Evolutionary conservation across 92 coral and sea anemone species (phyloP).

Genomic region (Pocillopora meandrina): DNA sequence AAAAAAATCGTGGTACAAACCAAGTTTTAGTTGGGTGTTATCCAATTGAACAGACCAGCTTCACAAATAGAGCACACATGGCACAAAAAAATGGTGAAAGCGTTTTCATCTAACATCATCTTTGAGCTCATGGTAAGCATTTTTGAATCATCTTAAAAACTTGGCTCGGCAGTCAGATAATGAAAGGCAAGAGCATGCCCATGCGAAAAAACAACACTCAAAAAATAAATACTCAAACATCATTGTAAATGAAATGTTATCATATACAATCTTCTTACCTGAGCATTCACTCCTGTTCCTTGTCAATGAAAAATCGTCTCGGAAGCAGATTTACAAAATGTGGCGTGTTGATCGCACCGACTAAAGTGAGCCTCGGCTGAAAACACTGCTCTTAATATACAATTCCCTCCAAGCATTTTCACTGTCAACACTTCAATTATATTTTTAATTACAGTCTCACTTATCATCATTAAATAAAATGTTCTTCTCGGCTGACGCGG

Average conservation of each 20-base stretch:
- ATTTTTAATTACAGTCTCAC: constrained; percentile 14
- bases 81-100: no score
- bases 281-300: neutral
- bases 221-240: neutral
- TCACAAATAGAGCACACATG: no score
- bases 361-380: neutral
- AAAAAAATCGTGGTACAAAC: no score
- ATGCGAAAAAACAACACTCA: neutral
- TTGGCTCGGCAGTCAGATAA: no score
- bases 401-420: constrained; percentile 1
- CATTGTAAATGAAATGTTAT: neutral
- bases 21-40: no score
- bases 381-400: neutral
- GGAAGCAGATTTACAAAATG: neutral
- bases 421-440: constrained; percentile 39
- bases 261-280: neutral
- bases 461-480: constrained; percentile 31
- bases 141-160: no score
- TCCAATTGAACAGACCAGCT: no score
- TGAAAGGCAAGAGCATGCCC: no score
- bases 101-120: no score
- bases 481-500: constrained; percentile 25
- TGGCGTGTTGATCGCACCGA: neutral
- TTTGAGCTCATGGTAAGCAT: no score
- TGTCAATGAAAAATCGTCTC: neutral